phyloP scores from a whole-genome alignment of 2,113 vertebrate species.

The Arenaria interpres region DNA sequence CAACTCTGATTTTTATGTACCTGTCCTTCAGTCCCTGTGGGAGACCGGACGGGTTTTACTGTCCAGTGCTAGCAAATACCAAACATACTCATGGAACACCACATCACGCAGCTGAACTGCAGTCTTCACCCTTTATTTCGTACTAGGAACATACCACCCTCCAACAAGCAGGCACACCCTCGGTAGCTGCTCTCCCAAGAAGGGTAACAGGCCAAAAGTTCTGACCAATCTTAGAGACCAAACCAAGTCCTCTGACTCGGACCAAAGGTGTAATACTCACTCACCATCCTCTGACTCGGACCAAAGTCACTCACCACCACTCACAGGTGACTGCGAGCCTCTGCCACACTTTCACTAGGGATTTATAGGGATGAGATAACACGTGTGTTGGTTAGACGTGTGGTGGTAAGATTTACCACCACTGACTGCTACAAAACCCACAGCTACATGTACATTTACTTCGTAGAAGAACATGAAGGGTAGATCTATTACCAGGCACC shows the following conservation, averaged over 20 bases:
- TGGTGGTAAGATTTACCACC: not conserved
- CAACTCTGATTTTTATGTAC: not conserved
- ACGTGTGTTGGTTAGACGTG: not conserved
- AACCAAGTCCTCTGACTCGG: not conserved
- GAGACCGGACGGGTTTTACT: not conserved
- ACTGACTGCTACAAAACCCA: not conserved
- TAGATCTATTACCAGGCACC: not conserved
- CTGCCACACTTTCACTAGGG: accelerated
- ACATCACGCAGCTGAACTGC: not conserved
- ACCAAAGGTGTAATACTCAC: not conserved
- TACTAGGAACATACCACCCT: accelerated
- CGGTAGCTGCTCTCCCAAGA: not conserved
- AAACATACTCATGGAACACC: not conserved
- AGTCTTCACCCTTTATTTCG: not conserved
- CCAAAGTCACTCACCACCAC: not conserved
- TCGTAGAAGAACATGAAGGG: not conserved
- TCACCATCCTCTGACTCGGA: not conserved
- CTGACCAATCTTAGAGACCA: not conserved
- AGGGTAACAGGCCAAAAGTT: not conserved
- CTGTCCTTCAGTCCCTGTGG: not conserved
- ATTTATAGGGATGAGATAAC: not conserved
- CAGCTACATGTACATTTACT: not conserved
- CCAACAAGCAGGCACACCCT: accelerated
- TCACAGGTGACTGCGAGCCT: not conserved
- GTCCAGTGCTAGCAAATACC: not conserved